Base-by-base conservation (phyloP, 2,797 vertebrate species). In the Pantherophis vulpinus region DNA sequence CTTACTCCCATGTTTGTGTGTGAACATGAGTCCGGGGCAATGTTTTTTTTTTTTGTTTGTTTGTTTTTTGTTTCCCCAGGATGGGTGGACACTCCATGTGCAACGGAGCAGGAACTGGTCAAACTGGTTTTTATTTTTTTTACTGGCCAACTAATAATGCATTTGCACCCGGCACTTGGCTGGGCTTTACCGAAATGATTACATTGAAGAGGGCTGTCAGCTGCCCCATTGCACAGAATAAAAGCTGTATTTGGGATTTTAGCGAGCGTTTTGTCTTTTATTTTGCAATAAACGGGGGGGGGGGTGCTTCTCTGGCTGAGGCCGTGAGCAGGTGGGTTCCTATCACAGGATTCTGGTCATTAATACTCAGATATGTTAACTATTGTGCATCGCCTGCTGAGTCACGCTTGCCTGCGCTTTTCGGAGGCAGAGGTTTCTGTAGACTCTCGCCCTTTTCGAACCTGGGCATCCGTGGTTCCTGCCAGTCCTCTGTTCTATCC, bases 341-440 rank as follows among this genome's bases (percentile, higher is more conserved):
- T 4, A 47, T 25, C 20, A 47, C 9, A 47, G 37, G 74, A 47
- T 23, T 23, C 37, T 23, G 37, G 37, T 47, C 74, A 47, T 42
- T 83, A 23, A 79, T 20, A 0, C 32, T 20, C 70, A 18, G 32
- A 3, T 79, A 37, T 79, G 20, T 79, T 20, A 79, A 79, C 37
- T 42, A 42, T 23, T 9, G 32, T 37, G 70, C 16, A 0, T 9
- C 0, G 3, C 32, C 3, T 79, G 74, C 9, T 0, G 4, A 2
- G 23, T 42, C 37, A 4, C 0, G 0, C 70, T 10, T 0, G 1
- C 16, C n/a, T 23, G 9, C 0, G 3, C 9, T 23, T 79, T 79
- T 42, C 10, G 18, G 20, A 23, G 37, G 20, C 18, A 4, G 18
- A 20, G 3, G 10, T 42, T 42, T 37, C 8, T 42, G 18, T 42